Base-by-base conservation (phyloP, 2,113 vertebrate species). In the Spermophilus dauricus region DNA sequence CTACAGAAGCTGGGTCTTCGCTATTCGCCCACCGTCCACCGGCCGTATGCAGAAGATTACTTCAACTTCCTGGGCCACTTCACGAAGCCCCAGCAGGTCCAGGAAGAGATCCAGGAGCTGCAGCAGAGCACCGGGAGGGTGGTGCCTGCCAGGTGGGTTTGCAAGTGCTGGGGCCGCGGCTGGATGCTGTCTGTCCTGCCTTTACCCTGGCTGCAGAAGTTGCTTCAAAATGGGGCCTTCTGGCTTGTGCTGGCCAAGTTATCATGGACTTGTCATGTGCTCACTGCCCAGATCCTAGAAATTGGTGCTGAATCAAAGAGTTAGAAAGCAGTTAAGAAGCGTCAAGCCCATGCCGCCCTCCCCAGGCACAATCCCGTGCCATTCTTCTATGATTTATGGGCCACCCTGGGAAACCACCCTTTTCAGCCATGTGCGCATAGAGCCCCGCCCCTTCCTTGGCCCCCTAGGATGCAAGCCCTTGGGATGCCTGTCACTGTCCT, bases 1-100 rank as follows among this genome's bases (percentile, higher is more conserved):
- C 86, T 99, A 53, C 95, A 98, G 94, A 98, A 98, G 82, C n/a
- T 98, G 80, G 97, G 98, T 8, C 94, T 98, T 14, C 81, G 86
- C 56, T 98, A 97, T 87, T 87, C 73, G 1, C 86, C 97, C 0
- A 7, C 91, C 69, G 63, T 86, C 65, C 96, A 97, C 45, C 84
- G 69, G 56, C 89, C 97, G 98, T 86, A 97, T 0, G 82, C 24
- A 12, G 96, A 97, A 32, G 98, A 98, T 17, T 94, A 97, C 28
- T 97, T 78, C 75, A 95, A 90, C n/a, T 98, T 98, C 80, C 96
- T 98, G 97, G 94, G 97, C 13, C 97, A 97, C 89, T 97, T 97
- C 97, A 98, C 95, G 0, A 97, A 97, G 61, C 98, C 98, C 56
- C 96, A 97, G 70, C 98, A 98, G 95, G 82, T 97, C 0, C 80